Percentiles rank a stretch among this genome's conserved stretches.
Conservation (phyloP, 1,140 invertebrate genomes). For the Psilanteris sp. region DNA sequence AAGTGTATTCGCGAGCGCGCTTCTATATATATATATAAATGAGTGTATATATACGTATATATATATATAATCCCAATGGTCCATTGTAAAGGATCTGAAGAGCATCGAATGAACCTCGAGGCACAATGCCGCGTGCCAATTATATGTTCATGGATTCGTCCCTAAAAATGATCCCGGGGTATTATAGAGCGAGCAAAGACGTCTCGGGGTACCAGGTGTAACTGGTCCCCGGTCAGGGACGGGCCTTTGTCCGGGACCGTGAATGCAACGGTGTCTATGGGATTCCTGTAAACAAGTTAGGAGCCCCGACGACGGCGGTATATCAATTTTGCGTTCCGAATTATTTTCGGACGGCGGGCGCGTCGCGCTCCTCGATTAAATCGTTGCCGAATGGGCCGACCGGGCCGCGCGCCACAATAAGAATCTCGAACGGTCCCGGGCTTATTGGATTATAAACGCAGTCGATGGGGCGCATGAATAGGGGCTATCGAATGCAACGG, state of each 20-base stretch:
- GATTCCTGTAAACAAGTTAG: constrained; percentile 6
- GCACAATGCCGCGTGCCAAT: constrained; percentile 64
- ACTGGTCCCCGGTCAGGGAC: constrained; percentile 55
- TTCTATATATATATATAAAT: not conserved
- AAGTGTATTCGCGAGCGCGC: too few relatives aligned
- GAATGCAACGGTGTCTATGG: constrained; percentile 1
- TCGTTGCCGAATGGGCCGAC: constrained; percentile 3
- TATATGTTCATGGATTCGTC: constrained; percentile 68
- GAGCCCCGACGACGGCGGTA: not conserved
- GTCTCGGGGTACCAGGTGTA: constrained; percentile 74
- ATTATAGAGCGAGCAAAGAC: constrained; percentile 37
- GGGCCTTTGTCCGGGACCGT: constrained; percentile 14
- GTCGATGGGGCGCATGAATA: constrained; percentile 31
- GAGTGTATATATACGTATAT: not conserved
- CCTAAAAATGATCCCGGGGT: constrained; percentile 1
- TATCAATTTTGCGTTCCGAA: constrained; percentile 31
- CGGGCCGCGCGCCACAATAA: constrained; percentile 12
- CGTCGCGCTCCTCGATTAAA: constrained; percentile 6
- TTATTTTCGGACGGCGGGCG: constrained; percentile 4
- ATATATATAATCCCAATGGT: constrained; percentile 1
- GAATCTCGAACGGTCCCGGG: constrained; percentile 19
- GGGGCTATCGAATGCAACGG: constrained; percentile 12
- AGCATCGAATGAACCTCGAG: constrained; percentile 22
- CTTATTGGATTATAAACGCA: constrained; percentile 45
- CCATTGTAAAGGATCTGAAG: constrained; percentile 33